Evolutionary conservation across 2,888 invertebrate species (phyloP).

Genomic region (Thera britannica): DNA sequence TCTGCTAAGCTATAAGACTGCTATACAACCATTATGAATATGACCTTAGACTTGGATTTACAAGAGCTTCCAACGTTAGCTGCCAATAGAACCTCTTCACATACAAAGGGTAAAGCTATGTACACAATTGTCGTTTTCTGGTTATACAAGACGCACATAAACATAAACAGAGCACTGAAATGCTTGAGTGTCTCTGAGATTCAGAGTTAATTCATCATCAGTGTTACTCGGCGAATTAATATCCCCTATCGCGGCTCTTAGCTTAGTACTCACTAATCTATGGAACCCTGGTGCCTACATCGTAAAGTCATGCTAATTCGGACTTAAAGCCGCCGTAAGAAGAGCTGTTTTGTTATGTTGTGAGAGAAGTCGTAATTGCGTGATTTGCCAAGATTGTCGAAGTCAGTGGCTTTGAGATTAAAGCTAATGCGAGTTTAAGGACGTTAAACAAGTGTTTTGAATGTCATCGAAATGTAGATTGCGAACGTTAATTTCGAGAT

Average conservation of each 20-base stretch:
- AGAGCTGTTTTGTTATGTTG: conserved; percentile 38
- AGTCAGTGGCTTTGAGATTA: conserved; percentile 33
- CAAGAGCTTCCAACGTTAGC: not conserved
- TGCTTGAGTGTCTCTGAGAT: conserved; percentile 23
- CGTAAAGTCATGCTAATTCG: conserved; percentile 22
- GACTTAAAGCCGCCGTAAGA: conserved; percentile 25
- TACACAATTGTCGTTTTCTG: not conserved
- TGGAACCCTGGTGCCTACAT: conserved; percentile 29
- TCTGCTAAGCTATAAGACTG: too few relatives aligned
- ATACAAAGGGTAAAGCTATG: not conserved
- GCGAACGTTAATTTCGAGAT: conserved; percentile 11
- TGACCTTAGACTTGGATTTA: too few relatives aligned
- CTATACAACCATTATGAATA: too few relatives aligned
- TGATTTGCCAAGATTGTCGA: conserved; percentile 51
- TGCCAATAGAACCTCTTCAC: not conserved
- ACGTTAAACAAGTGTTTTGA: conserved; percentile 35
- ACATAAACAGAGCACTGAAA: conserved; percentile 17
- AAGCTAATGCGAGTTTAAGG: conserved; percentile 34
- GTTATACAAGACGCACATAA: conserved; percentile 18
- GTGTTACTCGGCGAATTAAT: conserved; percentile 39
- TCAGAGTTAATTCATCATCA: conserved; percentile 37
- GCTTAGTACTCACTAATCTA: conserved; percentile 39
- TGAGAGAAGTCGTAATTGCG: conserved; percentile 49
- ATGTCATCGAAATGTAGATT: conserved; percentile 25
- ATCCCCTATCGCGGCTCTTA: conserved; percentile 38